A percentile compares a stretch with the other conserved stretches of the same genome.
phyloP scores from a whole-genome alignment of 2,113 vertebrate genomes.

The Poeciliopsis prolifica region DNA sequence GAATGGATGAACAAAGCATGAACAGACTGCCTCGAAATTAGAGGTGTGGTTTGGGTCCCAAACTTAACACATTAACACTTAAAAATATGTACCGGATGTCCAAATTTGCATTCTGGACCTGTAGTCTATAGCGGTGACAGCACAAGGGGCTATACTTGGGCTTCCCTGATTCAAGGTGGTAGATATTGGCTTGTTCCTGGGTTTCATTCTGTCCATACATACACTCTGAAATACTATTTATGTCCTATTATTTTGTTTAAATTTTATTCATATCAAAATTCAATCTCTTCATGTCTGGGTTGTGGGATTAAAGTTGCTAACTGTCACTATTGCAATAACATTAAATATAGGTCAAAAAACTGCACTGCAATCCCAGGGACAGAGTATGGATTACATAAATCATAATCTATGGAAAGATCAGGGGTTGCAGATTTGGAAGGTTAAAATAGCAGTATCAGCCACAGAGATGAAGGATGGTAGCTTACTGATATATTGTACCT shows the following conservation, averaged over 20 bases:
- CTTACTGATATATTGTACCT: neutral
- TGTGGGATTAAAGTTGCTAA: neutral
- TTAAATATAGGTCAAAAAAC: neutral
- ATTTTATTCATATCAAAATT: neutral
- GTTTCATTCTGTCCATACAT: neutral
- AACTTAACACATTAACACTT: too few relatives aligned
- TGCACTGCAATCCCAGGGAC: neutral
- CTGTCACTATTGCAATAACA: constrained; percentile 6
- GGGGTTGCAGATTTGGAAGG: neutral
- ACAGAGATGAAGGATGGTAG: neutral
- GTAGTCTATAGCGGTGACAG: too few relatives aligned
- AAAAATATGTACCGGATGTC: too few relatives aligned
- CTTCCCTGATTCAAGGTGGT: too few relatives aligned
- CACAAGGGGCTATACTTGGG: too few relatives aligned
- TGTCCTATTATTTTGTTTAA: neutral
- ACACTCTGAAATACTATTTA: neutral
- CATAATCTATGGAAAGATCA: constrained; percentile 17
- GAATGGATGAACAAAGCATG: too few relatives aligned
- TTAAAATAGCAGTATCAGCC: neutral
- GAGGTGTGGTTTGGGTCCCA: too few relatives aligned
- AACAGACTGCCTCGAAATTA: too few relatives aligned
- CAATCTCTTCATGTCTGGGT: constrained; percentile 1
- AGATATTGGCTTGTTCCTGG: neutral
- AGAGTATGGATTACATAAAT: constrained; percentile 5
- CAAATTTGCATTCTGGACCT: too few relatives aligned